Base-by-base conservation (phyloP, 2,888 invertebrate species). In the Eucera pruinosa region DNA sequence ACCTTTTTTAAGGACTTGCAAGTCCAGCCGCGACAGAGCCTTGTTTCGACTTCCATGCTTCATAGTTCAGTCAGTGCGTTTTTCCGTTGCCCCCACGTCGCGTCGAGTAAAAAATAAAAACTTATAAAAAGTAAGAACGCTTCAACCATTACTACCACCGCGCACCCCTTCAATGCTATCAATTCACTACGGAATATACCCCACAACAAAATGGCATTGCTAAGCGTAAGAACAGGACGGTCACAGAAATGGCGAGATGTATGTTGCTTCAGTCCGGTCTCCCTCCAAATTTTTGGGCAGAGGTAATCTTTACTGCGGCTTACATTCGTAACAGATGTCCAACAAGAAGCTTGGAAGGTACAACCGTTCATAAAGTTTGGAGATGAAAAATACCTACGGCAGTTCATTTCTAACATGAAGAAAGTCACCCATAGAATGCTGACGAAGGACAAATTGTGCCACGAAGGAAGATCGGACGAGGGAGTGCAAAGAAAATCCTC, bases 201-300 rank as follows among this genome's bases (percentile, higher is more conserved):
- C 88, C 87, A 0, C 76, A 88, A 61, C 82, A 87, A 54, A 90
- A 89, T 75, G 87, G 86, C 0, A 73, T 76, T 6, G 82, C 88
- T 0, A 88, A 90, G 61, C 54, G 88, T 6, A 39, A 80, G 5
- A 89, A 89, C 45, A 58, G 85, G 4, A 90, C 88, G 1, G 36
- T 89, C 0, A 81, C 88, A 15, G 86, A 89, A 27, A 81, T 77
- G 60, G 87, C 87, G 3, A 62, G 87, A 25, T 30, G 6, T 6
- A 30, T 30, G 30, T 30, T 30, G 6, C 6, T 30, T 5, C 30
- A 30, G 6, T 30, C 74, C 80, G 66, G 70, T 11, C 54, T 86
- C 18, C 78, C 78, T 41, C 62, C 79, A 30, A 54, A 33, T 9
- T 78, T 87, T 47, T 91, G 89, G 88, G 87, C 82, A 6, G 89